Evolutionary conservation across 2,113 vertebrate genomes (phyloP).

Genomic region (Amazona guildingii): DNA sequence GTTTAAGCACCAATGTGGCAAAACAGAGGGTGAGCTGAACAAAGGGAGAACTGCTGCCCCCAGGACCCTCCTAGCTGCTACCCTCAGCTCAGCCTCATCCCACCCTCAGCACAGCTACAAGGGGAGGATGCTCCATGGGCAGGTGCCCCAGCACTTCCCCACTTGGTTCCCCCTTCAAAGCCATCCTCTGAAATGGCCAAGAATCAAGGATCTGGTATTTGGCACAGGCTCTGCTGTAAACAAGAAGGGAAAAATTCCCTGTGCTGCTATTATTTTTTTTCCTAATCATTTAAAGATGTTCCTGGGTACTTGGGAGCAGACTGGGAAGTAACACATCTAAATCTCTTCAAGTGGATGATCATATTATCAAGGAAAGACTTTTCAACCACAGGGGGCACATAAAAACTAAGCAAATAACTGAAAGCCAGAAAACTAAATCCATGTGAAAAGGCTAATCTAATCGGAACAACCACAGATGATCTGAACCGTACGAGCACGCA

Average conservation of each 20-base stretch:
- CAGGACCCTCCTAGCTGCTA: not conserved
- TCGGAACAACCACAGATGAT: fast-evolving
- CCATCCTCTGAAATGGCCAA: not conserved
- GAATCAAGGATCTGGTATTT: not conserved
- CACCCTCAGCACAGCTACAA: not conserved
- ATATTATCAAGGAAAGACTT: not conserved
- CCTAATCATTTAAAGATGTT: not conserved
- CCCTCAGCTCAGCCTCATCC: not conserved
- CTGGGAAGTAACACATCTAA: not conserved
- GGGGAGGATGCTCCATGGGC: not conserved
- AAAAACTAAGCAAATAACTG: not conserved
- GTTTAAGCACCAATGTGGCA: not conserved
- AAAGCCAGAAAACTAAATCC: not conserved
- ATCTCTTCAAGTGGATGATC: not conserved
- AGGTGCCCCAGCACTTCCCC: not conserved
- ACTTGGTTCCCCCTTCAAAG: not conserved
- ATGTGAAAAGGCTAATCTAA: not conserved
- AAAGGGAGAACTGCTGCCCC: not conserved
- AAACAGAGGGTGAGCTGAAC: not conserved
- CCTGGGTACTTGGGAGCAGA: not conserved
- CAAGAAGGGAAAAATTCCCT: not conserved
- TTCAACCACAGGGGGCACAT: not conserved
- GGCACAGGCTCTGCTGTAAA: not conserved
- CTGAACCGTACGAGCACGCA: fast-evolving
- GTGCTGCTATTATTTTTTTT: not conserved